Evolutionary conservation across 2,797 vertebrate species (phyloP), one percentile per base, ranked within the genome.

Genomic region (Danio aesculapii): DNA sequence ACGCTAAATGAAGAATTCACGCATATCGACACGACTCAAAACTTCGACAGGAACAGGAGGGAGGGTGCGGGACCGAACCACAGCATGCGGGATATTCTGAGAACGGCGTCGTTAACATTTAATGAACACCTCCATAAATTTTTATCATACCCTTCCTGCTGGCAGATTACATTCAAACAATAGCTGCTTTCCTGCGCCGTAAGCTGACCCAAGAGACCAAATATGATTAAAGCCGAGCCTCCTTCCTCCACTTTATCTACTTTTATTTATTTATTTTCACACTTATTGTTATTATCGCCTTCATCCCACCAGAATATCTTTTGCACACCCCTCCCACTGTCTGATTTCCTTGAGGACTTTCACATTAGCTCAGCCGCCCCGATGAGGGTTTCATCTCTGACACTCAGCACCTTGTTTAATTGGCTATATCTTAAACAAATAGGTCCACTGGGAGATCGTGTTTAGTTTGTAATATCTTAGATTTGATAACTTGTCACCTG

Each of bases 401-500:
- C 87, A 81, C 80, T 83, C 81, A 77, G 53, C 61, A 62, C 83
- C 81, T 80, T 84, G 76, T 87, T 87, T 90, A 88, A 88, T 85
- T 88, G 87, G 84, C 86, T 87, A 84, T 86, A 85, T 85, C 84
- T 84, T 88, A 82, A 84, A 84, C 76, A 80, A 86, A 85, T 88
- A 85, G 85, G 73, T 84, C 84, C 79, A 69, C 50, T 21, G 81
- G 78, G 86, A 85, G 82, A 78, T 83, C 19, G 46, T 87, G 86
- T 88, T 90, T 90, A 87, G 85, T 86, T 87, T 87, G 85, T 84
- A 85, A 87, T 88, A 84, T 83, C 71, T 75, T 81, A 79, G 83
- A 88, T 86, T 86, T 85, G 83, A 87, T 87, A 88, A 88, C 84
- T 88, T 88, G 85, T 88, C 87, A 88, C 84, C 83, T 84, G 75